Percentiles rank a stretch among this genome's conserved stretches.
phyloP scores from a whole-genome alignment of 2,888 invertebrate species.

The Bruchidius siliquastri region DNA sequence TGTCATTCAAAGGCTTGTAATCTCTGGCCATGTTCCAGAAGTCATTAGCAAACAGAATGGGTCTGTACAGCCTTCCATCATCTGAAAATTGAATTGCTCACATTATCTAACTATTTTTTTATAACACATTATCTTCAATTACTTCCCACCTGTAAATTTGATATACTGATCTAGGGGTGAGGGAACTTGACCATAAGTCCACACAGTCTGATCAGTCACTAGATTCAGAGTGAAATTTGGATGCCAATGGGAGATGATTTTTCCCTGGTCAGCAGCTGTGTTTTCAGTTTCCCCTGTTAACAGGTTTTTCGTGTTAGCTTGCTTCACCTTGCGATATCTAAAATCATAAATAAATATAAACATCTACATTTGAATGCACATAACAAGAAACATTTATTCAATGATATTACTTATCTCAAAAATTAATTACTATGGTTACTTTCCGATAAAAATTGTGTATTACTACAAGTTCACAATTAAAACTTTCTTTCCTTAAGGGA shows the following conservation, averaged over 20 bases:
- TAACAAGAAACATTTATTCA: no score
- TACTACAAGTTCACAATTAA: no score
- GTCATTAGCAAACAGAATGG: constrained; percentile 91
- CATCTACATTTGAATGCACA: no score
- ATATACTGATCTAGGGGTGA: constrained; percentile 90
- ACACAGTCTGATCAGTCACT: constrained; percentile 92
- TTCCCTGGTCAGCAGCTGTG: constrained; percentile 74
- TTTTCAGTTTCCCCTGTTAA: constrained; percentile 86
- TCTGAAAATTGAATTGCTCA: constrained; percentile 41
- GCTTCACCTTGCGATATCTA: constrained; percentile 80
- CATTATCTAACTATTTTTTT: background rate
- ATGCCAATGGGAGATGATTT: constrained; percentile 98
- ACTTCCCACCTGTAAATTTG: constrained; percentile 66
- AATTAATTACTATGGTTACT: no score
- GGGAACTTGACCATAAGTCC: constrained; percentile 88
- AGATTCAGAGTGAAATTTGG: constrained; percentile 95
- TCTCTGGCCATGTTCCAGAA: constrained; percentile 98
- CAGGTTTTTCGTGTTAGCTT: constrained; percentile 86
- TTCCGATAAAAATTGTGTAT: no score
- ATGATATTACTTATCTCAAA: no score
- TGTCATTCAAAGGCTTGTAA: constrained; percentile 82
- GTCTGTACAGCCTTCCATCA: constrained; percentile 83
- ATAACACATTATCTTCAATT: background rate
- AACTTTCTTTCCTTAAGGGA: no score
- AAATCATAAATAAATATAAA: background rate